phyloP scores from a whole-genome alignment of 2,888 invertebrate genomes.

The Polylopha cassiicola region DNA sequence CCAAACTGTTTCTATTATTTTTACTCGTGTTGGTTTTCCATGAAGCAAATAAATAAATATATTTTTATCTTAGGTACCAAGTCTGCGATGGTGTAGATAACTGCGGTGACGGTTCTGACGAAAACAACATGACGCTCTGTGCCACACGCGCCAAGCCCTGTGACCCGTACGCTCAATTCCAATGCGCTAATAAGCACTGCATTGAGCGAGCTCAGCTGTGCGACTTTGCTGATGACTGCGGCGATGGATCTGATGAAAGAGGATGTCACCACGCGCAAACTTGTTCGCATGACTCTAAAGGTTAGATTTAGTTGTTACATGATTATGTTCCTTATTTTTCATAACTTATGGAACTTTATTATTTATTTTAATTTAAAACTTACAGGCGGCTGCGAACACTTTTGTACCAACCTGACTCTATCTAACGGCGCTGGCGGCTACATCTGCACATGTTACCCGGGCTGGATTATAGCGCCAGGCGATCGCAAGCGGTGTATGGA shows the following conservation, averaged over 20 bases:
- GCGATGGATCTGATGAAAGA: conserved; percentile 91
- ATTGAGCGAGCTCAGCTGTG: conserved; percentile 87
- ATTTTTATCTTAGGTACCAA: too few species aligned
- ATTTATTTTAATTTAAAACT: neutral
- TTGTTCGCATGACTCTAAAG: conserved; percentile 67
- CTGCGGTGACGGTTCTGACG: conserved; percentile 96
- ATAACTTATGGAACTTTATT: neutral
- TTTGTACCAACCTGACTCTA: conserved; percentile 88
- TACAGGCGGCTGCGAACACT: conserved; percentile 93
- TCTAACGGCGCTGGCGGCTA: conserved; percentile 77
- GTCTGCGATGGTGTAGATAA: conserved; percentile 95
- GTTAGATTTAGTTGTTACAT: conserved; percentile 30
- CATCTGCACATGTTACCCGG: conserved; percentile 92
- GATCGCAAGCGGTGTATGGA: conserved; percentile 92
- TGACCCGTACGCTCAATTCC: conserved; percentile 87
- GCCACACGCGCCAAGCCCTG: conserved; percentile 85
- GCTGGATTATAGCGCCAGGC: conserved; percentile 87
- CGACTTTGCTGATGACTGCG: conserved; percentile 93
- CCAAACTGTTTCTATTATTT: too few species aligned
- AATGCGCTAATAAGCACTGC: conserved; percentile 92
- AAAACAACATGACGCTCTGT: conserved; percentile 95
- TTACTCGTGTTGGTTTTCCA: too few species aligned
- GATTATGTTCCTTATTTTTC: too few species aligned
- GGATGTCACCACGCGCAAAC: conserved; percentile 87
- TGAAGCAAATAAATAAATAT: too few species aligned